A percentile compares a stretch with the other conserved stretches of the same genome.
These are phyloP conservation scores for Chrysolina haemoptera DNA, from an alignment of 2,888 invertebrate genomes.

Conservation along the genomic window DNA sequence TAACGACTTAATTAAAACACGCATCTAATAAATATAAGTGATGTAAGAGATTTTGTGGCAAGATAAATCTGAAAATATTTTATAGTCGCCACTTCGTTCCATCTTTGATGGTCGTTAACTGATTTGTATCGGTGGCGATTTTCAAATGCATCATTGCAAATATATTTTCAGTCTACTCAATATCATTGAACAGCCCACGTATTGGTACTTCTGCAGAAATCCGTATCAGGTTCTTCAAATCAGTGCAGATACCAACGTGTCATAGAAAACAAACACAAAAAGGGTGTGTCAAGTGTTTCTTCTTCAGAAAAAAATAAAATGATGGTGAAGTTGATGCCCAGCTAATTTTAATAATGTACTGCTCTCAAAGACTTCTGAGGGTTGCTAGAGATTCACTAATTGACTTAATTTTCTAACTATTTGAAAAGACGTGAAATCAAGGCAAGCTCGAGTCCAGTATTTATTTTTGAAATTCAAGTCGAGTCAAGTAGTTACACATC, in stretches of 20 bases:
- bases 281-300: too few relatives aligned
- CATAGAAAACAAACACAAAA: too few relatives aligned
- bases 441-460: too few relatives aligned
- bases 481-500: too few relatives aligned
- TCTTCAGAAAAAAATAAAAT: too few relatives aligned
- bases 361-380: too few relatives aligned
- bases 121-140: constrained; percentile 14
- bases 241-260: neutral
- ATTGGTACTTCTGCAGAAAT: neutral
- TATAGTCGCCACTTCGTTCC: constrained; percentile 14
- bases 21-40: constrained; percentile 35
- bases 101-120: constrained; percentile 11
- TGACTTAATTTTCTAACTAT: too few relatives aligned
- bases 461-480: too few relatives aligned
- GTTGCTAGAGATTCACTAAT: too few relatives aligned
- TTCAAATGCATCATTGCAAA: neutral
- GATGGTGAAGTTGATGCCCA: too few relatives aligned
- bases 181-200: constrained; percentile 14
- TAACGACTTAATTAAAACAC: constrained; percentile 37
- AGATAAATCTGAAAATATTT: constrained; percentile 26
- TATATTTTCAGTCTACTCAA: neutral
- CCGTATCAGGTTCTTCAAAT: neutral
- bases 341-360: too few relatives aligned
- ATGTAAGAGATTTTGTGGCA: constrained; percentile 31
- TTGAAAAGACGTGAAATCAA: too few relatives aligned